phyloP scores from a whole-genome alignment of 1,140 invertebrate species.

The Xylocopa sonorina region DNA sequence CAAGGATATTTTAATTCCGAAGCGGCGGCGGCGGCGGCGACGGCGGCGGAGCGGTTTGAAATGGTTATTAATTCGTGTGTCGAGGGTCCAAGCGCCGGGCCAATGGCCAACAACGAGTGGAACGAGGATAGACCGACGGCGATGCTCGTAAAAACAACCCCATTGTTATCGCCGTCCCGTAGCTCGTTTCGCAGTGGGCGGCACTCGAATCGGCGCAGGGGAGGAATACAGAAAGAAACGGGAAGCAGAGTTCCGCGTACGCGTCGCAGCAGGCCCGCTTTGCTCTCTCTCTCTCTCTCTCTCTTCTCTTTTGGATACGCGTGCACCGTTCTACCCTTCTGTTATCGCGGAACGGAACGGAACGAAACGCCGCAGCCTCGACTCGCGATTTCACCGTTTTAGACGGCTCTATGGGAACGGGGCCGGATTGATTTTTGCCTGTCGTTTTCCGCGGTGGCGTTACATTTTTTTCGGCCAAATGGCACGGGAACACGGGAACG shows the following conservation, averaged over 20 bases:
- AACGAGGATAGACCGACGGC: slow-evolving; percentile 23
- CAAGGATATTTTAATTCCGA: slow-evolving; percentile 76
- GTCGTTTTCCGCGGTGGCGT: not conserved
- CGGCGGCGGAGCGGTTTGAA: slow-evolving; percentile 67
- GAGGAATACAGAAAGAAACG: slow-evolving; percentile 16
- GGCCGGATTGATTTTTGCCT: slow-evolving; percentile 23
- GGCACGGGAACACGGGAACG: slow-evolving; percentile 23
- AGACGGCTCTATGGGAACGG: slow-evolving; percentile 1
- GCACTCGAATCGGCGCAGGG: slow-evolving; percentile 33
- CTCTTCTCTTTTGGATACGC: not conserved
- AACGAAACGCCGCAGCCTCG: no score
- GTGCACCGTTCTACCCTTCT: not conserved
- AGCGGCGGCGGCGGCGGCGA: slow-evolving; percentile 60
- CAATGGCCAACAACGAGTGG: slow-evolving; percentile 11
- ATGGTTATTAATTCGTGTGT: slow-evolving; percentile 77
- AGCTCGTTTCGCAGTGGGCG: slow-evolving; percentile 73
- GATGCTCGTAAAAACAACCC: slow-evolving; percentile 77
- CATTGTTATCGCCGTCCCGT: slow-evolving; percentile 75
- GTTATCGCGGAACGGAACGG: slow-evolving; percentile 32
- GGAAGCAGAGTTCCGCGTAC: slow-evolving; percentile 27
- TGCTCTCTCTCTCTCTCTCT: not conserved
- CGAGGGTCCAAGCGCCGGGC: slow-evolving; percentile 34
- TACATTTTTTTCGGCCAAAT: not conserved
- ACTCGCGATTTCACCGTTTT: slow-evolving; percentile 16
- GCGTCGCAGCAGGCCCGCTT: not conserved